Evolutionary conservation across 2,113 vertebrate species (phyloP).

Genomic region (Apistogramma diplotaenia): DNA sequence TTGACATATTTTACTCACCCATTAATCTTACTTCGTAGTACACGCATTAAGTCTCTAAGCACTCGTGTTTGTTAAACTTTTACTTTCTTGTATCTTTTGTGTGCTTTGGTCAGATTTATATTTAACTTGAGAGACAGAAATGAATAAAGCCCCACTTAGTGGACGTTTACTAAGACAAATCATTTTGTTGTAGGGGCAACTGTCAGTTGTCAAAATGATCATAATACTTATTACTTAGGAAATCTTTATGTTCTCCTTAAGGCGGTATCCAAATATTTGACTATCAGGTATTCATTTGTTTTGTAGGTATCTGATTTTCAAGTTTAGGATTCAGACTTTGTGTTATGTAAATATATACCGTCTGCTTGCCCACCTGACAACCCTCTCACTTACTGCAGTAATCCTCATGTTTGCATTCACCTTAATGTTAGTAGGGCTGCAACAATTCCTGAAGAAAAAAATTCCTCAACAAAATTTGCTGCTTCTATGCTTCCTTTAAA

Average conservation of each 20-base stretch:
- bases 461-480: too few relatives aligned
- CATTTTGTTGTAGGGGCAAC: neutral
- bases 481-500: too few relatives aligned
- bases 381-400: neutral
- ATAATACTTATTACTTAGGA: neutral
- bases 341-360: neutral
- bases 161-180: neutral
- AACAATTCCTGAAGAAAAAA: too few relatives aligned
- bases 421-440: too few relatives aligned
- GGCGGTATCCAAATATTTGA: too few relatives aligned
- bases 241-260: neutral
- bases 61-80: neutral
- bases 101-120: neutral
- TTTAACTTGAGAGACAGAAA: neutral
- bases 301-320: neutral
- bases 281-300: neutral
- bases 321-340: neutral
- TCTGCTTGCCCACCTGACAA: neutral
- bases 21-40: neutral
- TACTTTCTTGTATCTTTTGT: too few relatives aligned
- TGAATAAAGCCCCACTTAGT: neutral
- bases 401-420: neutral
- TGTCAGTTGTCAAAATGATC: neutral
- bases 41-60: too few relatives aligned
- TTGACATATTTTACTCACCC: neutral